Percentiles rank a stretch among this genome's conserved stretches.
phyloP scores from a whole-genome alignment of 2,888 invertebrate genomes.

The Adelphocoris suturalis region DNA sequence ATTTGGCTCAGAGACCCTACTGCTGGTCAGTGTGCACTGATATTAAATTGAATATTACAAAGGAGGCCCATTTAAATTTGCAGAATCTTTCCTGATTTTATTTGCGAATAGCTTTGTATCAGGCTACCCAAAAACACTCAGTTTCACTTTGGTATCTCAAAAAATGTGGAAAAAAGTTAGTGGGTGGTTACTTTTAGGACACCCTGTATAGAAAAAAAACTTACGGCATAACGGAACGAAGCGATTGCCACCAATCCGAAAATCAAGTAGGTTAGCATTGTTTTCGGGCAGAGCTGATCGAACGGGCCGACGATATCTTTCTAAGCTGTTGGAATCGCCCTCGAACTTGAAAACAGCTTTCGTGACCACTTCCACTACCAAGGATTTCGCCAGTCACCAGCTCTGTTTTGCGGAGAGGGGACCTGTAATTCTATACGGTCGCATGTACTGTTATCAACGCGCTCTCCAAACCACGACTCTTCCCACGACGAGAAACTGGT shows the following conservation, averaged over 20 bases:
- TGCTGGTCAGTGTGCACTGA: too few species aligned
- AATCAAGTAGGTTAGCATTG: not conserved
- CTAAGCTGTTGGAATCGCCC: not conserved
- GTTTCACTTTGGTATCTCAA: too few species aligned
- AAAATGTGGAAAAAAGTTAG: too few species aligned
- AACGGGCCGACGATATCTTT: not conserved
- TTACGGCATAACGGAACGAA: not conserved
- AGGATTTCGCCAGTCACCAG: not conserved
- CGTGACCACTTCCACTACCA: not conserved
- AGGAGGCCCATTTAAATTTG: too few species aligned
- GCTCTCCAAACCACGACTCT: not conserved
- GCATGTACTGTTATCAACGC: not conserved
- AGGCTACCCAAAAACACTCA: too few species aligned
- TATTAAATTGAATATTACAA: too few species aligned
- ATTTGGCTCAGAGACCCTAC: too few species aligned
- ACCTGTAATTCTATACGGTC: not conserved
- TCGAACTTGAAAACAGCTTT: not conserved
- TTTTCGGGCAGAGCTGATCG: not conserved
- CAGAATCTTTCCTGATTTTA: too few species aligned
- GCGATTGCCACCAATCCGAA: not conserved
- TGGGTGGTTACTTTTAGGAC: too few species aligned
- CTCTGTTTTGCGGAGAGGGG: not conserved
- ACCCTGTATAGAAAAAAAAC: not conserved
- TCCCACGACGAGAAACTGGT: constrained; percentile 9
- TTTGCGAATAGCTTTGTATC: too few species aligned